Conservation (phyloP, 1,140 invertebrate genomes). For the Dicyema japonicum region DNA sequence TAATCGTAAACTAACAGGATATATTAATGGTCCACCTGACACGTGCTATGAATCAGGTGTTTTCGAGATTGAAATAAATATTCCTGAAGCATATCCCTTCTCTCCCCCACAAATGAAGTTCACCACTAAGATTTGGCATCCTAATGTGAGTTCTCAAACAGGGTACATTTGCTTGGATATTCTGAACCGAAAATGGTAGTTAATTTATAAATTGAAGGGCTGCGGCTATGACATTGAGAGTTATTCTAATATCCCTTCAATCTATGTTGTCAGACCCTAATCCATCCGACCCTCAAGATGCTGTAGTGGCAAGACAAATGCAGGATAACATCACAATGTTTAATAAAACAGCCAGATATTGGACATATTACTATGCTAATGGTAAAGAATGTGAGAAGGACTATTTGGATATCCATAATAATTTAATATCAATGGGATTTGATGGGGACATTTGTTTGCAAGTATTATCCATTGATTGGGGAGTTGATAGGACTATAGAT, state of each 20-base stretch:
- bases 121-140: constrained; percentile 94
- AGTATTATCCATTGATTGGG: too few relatives aligned
- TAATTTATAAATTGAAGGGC: constrained; percentile 37
- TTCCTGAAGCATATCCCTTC: constrained; percentile 2
- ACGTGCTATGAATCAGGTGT: neutral
- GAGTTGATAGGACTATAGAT: too few relatives aligned
- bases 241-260: constrained; percentile 64
- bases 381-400: too few relatives aligned
- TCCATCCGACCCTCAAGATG: constrained; percentile 52
- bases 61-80: constrained; percentile 1
- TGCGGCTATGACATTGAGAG: constrained; percentile 79
- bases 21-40: neutral
- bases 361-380: constrained; percentile 64
- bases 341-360: constrained; percentile 51
- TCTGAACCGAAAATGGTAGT: constrained; percentile 77
- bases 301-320: constrained; percentile 72
- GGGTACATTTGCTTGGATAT: constrained; percentile 96
- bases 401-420: too few relatives aligned
- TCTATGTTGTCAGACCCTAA: constrained; percentile 56
- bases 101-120: constrained; percentile 28
- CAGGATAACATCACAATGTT: constrained; percentile 57
- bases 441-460: too few relatives aligned
- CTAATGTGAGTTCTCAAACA: constrained; percentile 90
- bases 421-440: too few relatives aligned
- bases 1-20: too few relatives aligned